phyloP scores from a whole-genome alignment of 2,797 vertebrate genomes.

The Cyprinodon diabolis region DNA sequence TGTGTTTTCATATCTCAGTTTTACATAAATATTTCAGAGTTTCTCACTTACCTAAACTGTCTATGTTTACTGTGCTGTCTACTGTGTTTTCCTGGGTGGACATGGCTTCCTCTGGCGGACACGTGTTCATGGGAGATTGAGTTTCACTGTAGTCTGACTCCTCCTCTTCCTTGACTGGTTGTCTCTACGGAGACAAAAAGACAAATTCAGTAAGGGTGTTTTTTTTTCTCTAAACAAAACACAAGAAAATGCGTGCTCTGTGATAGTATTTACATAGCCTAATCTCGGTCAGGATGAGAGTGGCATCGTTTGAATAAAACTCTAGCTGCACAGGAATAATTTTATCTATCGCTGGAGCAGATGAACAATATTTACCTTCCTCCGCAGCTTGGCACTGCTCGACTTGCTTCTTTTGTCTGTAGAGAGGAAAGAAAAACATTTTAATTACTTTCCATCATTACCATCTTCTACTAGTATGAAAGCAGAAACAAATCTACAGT shows the following conservation, averaged over 20 bases:
- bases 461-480: not conserved
- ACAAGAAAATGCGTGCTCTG: not conserved
- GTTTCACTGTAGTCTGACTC: constrained; percentile 71
- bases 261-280: not conserved
- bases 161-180: constrained; percentile 72
- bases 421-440: constrained; percentile 19
- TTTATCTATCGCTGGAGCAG: not conserved
- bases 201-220: not conserved
- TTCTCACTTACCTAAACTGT: constrained; percentile 39
- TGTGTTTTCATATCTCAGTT: no score
- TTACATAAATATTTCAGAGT: not conserved
- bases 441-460: not conserved
- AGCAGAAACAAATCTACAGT: not conserved
- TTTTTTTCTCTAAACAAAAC: not conserved
- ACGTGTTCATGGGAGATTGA: constrained; percentile 67
- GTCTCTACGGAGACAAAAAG: constrained; percentile 22
- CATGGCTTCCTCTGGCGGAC: constrained; percentile 28
- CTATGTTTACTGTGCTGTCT: constrained; percentile 76
- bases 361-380: constrained; percentile 78
- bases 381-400: constrained; percentile 75
- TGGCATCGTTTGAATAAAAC: constrained; percentile 7
- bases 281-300: constrained; percentile 1
- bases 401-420: constrained; percentile 85
- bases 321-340: not conserved
- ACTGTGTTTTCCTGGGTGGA: constrained; percentile 83